These are phyloP conservation scores for Pelusios castaneus DNA, from an alignment of 2,113 vertebrate species.

Conservation along the genomic window DNA sequence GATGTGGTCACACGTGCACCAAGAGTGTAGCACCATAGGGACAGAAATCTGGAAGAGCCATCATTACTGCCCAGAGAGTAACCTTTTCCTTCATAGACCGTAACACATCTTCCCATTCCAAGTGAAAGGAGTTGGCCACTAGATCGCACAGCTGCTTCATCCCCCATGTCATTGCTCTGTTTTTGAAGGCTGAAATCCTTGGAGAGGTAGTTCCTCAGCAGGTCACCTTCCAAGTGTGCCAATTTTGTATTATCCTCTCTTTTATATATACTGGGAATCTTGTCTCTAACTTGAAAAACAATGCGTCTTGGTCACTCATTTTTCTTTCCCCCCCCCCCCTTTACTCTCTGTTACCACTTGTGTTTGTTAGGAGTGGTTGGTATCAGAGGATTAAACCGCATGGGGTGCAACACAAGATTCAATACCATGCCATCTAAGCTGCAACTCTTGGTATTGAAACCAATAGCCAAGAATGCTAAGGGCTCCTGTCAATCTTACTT, in stretches of 20 bases:
- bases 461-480: conserved; percentile 61
- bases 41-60: background rate
- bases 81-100: background rate
- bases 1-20: background rate
- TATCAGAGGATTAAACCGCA: conserved; percentile 48
- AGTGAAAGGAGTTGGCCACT: conserved; percentile 30
- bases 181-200: conserved; percentile 48
- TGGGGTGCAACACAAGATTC: conserved; percentile 37
- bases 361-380: conserved; percentile 38
- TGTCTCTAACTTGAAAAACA: background rate
- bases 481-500: conserved; percentile 63
- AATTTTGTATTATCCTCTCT: conserved; percentile 69
- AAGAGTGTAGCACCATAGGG: background rate
- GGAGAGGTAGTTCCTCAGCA: background rate
- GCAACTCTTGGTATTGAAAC: conserved; percentile 55
- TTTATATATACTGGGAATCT: conserved; percentile 34
- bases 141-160: conserved; percentile 26
- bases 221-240: conserved; percentile 69
- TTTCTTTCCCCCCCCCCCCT: conserved; percentile 27
- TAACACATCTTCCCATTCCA: conserved; percentile 4
- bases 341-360: conserved; percentile 39
- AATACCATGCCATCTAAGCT: conserved; percentile 47
- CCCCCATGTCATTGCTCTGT: conserved; percentile 34
- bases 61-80: background rate
- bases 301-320: background rate